Conservation (phyloP, 2,113 vertebrate species). For the Cephalopterus ornatus region DNA sequence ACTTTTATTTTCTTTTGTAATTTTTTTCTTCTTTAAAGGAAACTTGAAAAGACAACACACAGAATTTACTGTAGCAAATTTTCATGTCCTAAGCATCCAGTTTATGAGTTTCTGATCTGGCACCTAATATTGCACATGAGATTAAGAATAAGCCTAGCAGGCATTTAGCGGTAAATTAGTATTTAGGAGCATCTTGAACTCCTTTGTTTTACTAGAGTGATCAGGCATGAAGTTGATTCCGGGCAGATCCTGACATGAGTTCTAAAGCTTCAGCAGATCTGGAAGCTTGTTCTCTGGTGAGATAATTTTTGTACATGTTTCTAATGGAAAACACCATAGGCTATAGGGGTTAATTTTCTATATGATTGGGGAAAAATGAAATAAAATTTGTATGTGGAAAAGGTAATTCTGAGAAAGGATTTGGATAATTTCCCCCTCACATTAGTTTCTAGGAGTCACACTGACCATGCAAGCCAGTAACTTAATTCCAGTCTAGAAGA, state of each 20-base stretch:
- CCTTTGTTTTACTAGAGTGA: not conserved
- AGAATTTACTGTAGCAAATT: not conserved
- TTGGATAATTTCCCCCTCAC: not conserved
- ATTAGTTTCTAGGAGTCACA: not conserved
- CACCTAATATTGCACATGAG: not conserved
- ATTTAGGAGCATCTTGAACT: slow-evolving; percentile 32
- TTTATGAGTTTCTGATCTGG: slow-evolving; percentile 29
- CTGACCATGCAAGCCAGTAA: not conserved
- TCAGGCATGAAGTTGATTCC: not conserved
- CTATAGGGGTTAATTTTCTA: not conserved
- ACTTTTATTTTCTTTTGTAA: slow-evolving; percentile 17
- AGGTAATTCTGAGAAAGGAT: not conserved
- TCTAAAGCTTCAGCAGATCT: not conserved
- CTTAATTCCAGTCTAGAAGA: not conserved
- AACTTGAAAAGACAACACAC: not conserved
- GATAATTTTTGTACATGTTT: not conserved
- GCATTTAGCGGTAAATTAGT: not conserved
- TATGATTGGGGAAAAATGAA: not conserved
- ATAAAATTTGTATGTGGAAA: not conserved
- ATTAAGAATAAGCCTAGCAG: not conserved
- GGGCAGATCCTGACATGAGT: not conserved
- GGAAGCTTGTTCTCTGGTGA: not conserved
- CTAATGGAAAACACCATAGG: not conserved
- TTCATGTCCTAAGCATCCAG: not conserved
- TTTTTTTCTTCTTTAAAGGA: not conserved